A percentile compares a stretch with the other conserved stretches of the same genome.
Conservation (phyloP, 2,113 vertebrate species). For the Percina caprodes region DNA sequence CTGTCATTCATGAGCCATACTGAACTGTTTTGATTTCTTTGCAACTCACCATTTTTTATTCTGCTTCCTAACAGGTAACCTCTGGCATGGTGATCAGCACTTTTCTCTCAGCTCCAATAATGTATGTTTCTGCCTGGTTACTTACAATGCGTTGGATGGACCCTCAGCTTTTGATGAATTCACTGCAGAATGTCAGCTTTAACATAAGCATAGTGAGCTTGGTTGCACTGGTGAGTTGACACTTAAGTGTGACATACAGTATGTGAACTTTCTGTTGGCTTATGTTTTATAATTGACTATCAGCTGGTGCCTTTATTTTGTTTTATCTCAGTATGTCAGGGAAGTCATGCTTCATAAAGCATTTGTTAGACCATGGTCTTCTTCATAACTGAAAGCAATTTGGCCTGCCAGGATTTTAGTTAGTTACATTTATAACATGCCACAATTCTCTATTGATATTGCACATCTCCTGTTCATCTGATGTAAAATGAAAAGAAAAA, state of each 20-base stretch:
- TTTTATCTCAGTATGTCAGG: background rate
- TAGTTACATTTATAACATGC: background rate
- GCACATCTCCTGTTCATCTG: background rate
- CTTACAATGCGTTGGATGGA: slow-evolving; percentile 93
- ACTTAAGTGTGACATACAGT: background rate
- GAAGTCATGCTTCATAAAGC: background rate
- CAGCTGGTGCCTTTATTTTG: background rate
- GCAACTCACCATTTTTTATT: background rate
- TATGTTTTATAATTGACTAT: background rate
- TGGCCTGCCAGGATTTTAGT: background rate
- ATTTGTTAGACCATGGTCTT: background rate
- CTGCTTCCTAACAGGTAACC: slow-evolving; percentile 86
- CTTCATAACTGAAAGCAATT: background rate
- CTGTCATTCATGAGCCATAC: background rate
- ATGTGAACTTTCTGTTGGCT: background rate
- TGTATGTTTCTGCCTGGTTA: slow-evolving; percentile 97
- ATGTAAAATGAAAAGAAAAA: background rate
- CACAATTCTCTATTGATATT: background rate
- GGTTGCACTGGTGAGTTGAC: slow-evolving; percentile 90
- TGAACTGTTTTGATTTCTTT: background rate
- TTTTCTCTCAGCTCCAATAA: slow-evolving; percentile 96
- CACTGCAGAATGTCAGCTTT: slow-evolving; percentile 93
- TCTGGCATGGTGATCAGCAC: slow-evolving; percentile 98
- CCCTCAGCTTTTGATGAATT: slow-evolving; percentile 86
- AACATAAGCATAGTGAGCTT: slow-evolving; percentile 95